Percentiles rank a stretch among this genome's conserved stretches.
Evolutionary conservation across 64 coral and sea anemone species (phyloP).

Genomic region (Montipora foliosa): DNA sequence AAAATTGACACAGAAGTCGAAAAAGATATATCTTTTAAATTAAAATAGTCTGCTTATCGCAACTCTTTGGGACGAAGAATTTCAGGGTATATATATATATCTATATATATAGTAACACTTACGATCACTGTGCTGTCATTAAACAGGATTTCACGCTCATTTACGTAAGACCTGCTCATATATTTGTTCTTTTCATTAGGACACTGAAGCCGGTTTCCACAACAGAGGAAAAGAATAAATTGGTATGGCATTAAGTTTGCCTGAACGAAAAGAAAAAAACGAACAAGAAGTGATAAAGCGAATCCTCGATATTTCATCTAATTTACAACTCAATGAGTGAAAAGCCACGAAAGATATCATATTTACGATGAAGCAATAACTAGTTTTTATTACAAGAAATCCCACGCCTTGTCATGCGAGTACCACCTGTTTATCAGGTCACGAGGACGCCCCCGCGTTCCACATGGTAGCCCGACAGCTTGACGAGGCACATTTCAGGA

Average conservation of each 20-base stretch:
- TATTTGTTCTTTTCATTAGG: neutral
- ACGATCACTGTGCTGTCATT: neutral
- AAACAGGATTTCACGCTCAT: neutral
- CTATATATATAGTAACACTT: too few relatives aligned
- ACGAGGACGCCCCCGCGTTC: conserved; percentile 32
- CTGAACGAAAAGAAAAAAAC: neutral
- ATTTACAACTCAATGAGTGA: neutral
- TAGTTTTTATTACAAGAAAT: neutral
- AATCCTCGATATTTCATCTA: neutral
- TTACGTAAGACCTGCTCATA: neutral
- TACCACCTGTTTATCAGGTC: neutral
- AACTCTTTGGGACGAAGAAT: too few relatives aligned
- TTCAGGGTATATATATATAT: too few relatives aligned
- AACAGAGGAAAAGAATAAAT: neutral
- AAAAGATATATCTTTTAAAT: too few relatives aligned
- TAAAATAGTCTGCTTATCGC: too few relatives aligned
- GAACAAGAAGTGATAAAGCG: neutral
- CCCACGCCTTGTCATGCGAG: neutral
- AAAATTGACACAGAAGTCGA: too few relatives aligned
- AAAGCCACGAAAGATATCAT: neutral
- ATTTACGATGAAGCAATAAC: neutral
- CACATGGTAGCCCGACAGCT: neutral
- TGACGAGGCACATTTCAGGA: neutral
- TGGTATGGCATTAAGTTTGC: neutral
- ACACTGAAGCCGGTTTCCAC: neutral